These are phyloP conservation scores for Drosophila pandora DNA, from an alignment of 1,140 invertebrate species.

Conservation along the genomic window DNA sequence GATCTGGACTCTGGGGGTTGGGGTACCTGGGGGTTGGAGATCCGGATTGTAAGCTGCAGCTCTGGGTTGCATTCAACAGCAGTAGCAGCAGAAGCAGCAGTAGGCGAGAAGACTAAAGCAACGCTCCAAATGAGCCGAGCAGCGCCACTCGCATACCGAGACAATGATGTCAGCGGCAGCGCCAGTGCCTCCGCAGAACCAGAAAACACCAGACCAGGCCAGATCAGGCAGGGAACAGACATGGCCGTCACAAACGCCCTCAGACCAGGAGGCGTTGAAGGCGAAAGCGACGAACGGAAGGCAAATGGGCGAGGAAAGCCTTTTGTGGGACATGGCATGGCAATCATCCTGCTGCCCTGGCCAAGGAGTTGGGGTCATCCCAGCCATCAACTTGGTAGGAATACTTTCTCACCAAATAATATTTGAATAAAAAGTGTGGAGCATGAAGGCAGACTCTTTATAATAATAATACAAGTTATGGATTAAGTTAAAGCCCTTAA, in stretches of 20 bases:
- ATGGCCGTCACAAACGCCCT: constrained; percentile 28
- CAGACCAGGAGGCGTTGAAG: constrained; percentile 10
- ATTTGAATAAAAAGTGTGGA: neutral
- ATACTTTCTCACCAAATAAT: neutral
- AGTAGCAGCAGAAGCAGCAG: constrained; percentile 10
- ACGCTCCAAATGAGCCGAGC: constrained; percentile 57
- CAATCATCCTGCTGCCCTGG: constrained; percentile 17
- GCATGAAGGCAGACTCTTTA: too few species aligned
- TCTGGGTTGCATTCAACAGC: constrained; percentile 56
- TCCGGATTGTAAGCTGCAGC: constrained; percentile 23
- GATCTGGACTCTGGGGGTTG: constrained; percentile 3
- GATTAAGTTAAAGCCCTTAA: too few species aligned
- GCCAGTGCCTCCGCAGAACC: constrained; percentile 25
- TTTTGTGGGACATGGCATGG: constrained; percentile 26
- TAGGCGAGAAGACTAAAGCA: neutral
- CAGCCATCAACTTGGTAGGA: too few species aligned
- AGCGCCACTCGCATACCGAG: constrained; percentile 63
- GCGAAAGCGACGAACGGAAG: constrained; percentile 1
- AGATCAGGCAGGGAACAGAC: constrained; percentile 36
- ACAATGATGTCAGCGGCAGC: constrained; percentile 75
- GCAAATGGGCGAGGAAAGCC: constrained; percentile 6
- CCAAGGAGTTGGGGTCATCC: neutral
- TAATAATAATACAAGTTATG: too few species aligned
- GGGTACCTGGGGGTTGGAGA: constrained; percentile 22
- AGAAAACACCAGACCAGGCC: constrained; percentile 43